These are phyloP conservation scores for Spinus pinus DNA, from an alignment of 2,797 vertebrate species.

Conservation along the genomic window DNA sequence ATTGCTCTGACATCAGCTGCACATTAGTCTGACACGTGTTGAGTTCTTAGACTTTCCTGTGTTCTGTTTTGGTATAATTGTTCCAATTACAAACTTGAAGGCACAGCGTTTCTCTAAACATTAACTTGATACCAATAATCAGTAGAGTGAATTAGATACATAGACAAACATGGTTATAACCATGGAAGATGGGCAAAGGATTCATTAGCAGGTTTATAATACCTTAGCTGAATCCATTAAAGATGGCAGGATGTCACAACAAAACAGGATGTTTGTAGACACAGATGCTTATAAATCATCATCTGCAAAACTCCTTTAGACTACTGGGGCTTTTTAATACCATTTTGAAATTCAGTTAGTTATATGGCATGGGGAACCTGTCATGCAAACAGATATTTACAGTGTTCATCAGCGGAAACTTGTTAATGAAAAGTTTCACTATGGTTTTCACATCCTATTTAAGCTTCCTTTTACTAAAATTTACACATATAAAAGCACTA, in stretches of 20 bases:
- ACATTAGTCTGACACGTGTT: not conserved
- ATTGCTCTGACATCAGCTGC: not conserved
- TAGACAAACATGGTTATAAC: not conserved
- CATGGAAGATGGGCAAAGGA: not conserved
- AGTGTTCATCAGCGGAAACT: not conserved
- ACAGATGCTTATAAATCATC: not conserved
- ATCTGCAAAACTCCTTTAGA: not conserved
- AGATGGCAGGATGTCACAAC: not conserved
- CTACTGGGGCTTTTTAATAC: not conserved
- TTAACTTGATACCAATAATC: not conserved
- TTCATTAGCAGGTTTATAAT: not conserved
- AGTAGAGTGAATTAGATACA: not conserved
- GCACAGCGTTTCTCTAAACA: not conserved
- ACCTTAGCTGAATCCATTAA: not conserved
- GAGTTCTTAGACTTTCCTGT: not conserved
- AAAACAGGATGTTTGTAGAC: not conserved
- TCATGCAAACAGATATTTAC: conserved; percentile 52
- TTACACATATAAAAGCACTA: not conserved
- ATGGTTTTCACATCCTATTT: conserved; percentile 21
- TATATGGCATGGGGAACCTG: conserved; percentile 45
- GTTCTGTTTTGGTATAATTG: not conserved
- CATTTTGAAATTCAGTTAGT: conserved; percentile 41
- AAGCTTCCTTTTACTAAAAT: not conserved
- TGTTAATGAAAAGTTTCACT: conserved; percentile 4
- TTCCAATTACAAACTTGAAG: not conserved